phyloP scores from a whole-genome alignment of 2,888 invertebrate genomes.

The Callyntrura guangdongensis region DNA sequence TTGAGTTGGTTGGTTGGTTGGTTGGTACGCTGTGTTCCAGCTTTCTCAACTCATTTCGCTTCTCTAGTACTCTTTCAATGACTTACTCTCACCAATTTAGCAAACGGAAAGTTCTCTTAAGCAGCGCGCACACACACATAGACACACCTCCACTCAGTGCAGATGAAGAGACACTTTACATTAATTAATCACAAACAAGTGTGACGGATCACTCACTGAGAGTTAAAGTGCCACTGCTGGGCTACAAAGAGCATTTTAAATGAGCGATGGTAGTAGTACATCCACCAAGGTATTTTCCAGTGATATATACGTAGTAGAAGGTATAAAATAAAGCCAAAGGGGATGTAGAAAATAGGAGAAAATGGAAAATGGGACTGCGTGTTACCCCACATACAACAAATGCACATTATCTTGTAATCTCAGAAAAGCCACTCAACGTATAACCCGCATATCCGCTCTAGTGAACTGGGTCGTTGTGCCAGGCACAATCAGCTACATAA shows the following conservation, averaged over 20 bases:
- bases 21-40: background rate
- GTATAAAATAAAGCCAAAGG: background rate
- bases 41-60: background rate
- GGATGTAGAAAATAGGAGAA: background rate
- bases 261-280: background rate
- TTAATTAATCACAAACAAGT: slow-evolving; percentile 74
- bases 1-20: background rate
- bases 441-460: no score
- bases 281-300: background rate
- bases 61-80: background rate
- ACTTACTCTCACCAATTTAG: slow-evolving; percentile 28
- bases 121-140: background rate
- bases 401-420: background rate
- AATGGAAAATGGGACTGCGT: background rate
- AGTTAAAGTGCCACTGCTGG: slow-evolving; percentile 24
- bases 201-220: slow-evolving; percentile 43
- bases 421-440: background rate
- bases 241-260: slow-evolving; percentile 28
- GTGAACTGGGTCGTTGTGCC: background rate
- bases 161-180: slow-evolving; percentile 66
- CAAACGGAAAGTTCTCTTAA: background rate
- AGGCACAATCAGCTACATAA: background rate
- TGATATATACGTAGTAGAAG: no score
- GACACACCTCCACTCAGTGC: background rate
- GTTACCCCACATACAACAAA: background rate